Base-by-base conservation (phyloP, 2,888 invertebrate genomes). In the Heteromyza rotundicornis region DNA sequence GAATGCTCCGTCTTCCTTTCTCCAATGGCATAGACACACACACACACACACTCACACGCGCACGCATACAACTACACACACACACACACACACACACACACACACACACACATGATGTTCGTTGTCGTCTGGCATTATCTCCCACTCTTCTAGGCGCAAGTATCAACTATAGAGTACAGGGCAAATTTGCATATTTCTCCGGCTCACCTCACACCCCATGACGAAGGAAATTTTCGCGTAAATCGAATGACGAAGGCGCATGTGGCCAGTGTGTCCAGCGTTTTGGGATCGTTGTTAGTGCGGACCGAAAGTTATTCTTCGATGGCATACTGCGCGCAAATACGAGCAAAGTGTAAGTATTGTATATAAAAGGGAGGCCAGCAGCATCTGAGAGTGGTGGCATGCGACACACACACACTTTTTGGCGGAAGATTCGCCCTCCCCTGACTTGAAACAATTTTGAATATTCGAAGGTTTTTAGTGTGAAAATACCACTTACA, bases 221-320 rank as follows among this genome's bases (percentile, higher is more conserved):
- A 66, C 66, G 67, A 76, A 76, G 74, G 69, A 76, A 75, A 76
- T 69, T 73, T 76, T 74, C 76, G 74, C 74, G 74, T 72, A 75
- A 75, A 76, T 76, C 75, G 75, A 75, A 76, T 73, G 75, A 75
- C 72, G 75, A 76, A 75, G 76, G 75, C 70, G 67, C 64, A 68
- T 66, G 71, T 64, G 2, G 70, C 64, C 68, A 19, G 19, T 47
- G n/a, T n/a, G 17, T 14, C 47, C 47, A 17, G 20, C 14, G 20
- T 47, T 47, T 40, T 47, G 40, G 40, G n/a, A 40, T 14, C n/a
- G 40, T 40, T 7, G 40, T n/a, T 47, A 20, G 19, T 47, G 20
- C 20, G 47, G 20, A 47, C 2, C 17, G 17, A 47, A 47, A 47
- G 32, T 47, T 40, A 20, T 47, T 17, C 47, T 40, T 40, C 40